Evolutionary conservation across 2,888 invertebrate species (phyloP), one percentile per base, ranked within the genome.

Genomic region (Copidosoma aretas): DNA sequence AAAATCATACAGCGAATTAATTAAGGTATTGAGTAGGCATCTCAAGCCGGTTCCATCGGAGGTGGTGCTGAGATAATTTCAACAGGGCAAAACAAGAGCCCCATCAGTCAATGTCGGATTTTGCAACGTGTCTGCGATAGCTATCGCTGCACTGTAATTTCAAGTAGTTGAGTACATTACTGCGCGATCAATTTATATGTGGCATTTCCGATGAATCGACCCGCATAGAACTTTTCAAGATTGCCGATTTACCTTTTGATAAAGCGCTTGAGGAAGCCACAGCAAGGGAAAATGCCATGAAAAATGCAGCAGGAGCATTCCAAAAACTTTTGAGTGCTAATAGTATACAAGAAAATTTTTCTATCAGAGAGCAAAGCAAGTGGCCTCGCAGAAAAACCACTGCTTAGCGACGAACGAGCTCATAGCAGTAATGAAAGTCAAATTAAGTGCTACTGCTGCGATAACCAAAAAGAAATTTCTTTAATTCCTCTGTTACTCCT

Each of bases 161-260:
- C 32, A 32, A 56, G 22, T 58, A 68, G 41, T 32, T 72, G 24
- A 68, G 64, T 17, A 46, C 53, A 3, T 60, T 70, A 14, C 56
- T 74, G n/a, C 60, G 70, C 21, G 73, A 74, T 67, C 72, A 73
- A 54, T 60, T 72, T 10, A 66, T 73, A 0, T 74, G 72, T 43
- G 64, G 71, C 1, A 41, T 71, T 49, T 61, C 64, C 19, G 64
- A 71, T 41, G 58, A 70, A 59, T 66, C 67, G 32, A 70, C 60
- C 12, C 57, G 64, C 52, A 51, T 71, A 10, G 46, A 22, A 14
- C 14, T 62, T 14, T 70, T 70, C 19, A 51, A 61, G 24, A 46
- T 25, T 4, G 58, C 64, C n/a, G 41, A 53, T 5, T 52, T 67
- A 43, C 64, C 64, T 15, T 65, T 60, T 56, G 67, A 67, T 1